Conservation (phyloP, 2,888 invertebrate genomes). For the Drosophila affinis region DNA sequence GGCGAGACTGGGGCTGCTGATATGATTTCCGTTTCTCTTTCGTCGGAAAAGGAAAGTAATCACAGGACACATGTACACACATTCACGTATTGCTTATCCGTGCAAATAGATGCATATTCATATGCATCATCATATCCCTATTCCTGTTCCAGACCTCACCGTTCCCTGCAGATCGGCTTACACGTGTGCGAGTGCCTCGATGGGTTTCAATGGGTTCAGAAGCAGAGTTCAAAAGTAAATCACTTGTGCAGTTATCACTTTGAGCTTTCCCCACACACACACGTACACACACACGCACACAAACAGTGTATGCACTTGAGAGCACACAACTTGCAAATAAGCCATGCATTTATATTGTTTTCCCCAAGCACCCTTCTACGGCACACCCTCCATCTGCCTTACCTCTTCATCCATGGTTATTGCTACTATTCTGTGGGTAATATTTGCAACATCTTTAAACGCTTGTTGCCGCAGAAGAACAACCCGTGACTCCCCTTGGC, state of each 20-base stretch:
- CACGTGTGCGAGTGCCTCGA: conserved; percentile 21
- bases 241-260: conserved; percentile 34
- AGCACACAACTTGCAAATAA: conserved; percentile 56
- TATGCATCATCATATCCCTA: too few relatives aligned
- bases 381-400: neutral
- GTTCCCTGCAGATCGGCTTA: conserved; percentile 16
- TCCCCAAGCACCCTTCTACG: neutral
- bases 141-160: neutral
- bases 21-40: neutral
- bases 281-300: conserved; percentile 14
- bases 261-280: conserved; percentile 23
- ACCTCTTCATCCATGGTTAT: neutral
- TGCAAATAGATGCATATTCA: neutral
- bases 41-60: neutral
- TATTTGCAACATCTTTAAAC: conserved; percentile 38
- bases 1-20: too few relatives aligned
- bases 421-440: conserved; percentile 10
- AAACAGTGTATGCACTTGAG: conserved; percentile 50
- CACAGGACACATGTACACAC: neutral
- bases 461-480: conserved; percentile 15
- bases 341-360: conserved; percentile 43
- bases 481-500: too few relatives aligned
- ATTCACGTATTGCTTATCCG: neutral
- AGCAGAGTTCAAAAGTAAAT: conserved; percentile 43
- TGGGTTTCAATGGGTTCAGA: conserved; percentile 44